Base-by-base conservation (phyloP, 2,888 invertebrate species). In the Eumacrocentrus americanus region DNA sequence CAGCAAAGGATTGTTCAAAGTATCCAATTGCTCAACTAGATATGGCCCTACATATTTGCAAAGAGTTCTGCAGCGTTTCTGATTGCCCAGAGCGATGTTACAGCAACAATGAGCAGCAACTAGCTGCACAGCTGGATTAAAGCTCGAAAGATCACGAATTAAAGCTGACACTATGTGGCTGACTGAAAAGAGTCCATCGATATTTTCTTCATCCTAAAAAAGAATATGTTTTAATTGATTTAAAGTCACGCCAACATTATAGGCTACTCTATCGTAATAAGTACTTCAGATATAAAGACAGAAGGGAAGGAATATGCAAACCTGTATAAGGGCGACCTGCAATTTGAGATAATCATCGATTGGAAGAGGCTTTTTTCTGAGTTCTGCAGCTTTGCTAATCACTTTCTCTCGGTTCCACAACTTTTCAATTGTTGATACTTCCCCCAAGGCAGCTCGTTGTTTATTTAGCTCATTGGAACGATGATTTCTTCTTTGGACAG, bases 101-200 rank as follows among this genome's bases (percentile, higher is more conserved):
- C 87, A 87, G 51, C 82, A 81, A 66, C 86, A 86, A 16, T 82
- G 83, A 0, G 83, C 82, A 0, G 87, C 85, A 1, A 78, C 79
- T 38, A 83, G 73, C 68, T 86, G 85, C 44, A 83, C 77, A n/a
- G 70, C 78, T 1, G 83, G 79, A 63, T 84, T n/a, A n/a, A n/a
- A n/a, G n/a, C n/a, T n/a, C n/a, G n/a, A n/a, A 29, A 29, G 29
- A 29, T n/a, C n/a, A n/a, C n/a, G n/a, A n/a, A n/a, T n/a, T n/a
- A n/a, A n/a, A n/a, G n/a, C n/a, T n/a, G 82, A 76, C 29, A 86
- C 63, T 7, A 83, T 80, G 16, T 84, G 83, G 14, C 73, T 68
- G 7, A 79, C 73, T 63, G 75, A 71, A n/a, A 82, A 68, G 63
- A 82, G 82, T 3, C 72, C 65, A 35, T 75, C 70, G 34, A 82